Evolutionary conservation across 2,888 invertebrate species (phyloP).

Genomic region (Catocala nupta): DNA sequence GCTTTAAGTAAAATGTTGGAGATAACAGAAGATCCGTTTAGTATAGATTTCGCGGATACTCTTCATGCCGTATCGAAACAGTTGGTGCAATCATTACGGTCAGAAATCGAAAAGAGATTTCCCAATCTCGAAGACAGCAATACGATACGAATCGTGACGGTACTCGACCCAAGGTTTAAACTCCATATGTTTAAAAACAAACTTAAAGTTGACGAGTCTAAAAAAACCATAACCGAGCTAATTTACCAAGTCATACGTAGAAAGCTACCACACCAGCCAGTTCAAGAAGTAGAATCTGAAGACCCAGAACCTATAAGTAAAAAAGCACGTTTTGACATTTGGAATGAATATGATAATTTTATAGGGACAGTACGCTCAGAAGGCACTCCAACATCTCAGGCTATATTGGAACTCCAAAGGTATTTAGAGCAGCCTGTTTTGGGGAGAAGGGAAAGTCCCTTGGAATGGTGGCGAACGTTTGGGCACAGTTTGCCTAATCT

Average conservation of each 20-base stretch:
- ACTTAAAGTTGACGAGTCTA: not conserved
- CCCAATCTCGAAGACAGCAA: conserved; percentile 26
- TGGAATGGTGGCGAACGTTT: conserved; percentile 24
- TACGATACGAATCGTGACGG: conserved; percentile 25
- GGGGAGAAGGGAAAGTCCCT: conserved; percentile 17
- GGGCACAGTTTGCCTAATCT: conserved; percentile 22
- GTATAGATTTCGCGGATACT: conserved; percentile 9
- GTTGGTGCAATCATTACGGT: conserved; percentile 13
- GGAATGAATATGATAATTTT: conserved; percentile 20
- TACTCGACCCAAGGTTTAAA: conserved; percentile 27
- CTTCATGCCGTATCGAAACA: conserved; percentile 17
- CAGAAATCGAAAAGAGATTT: conserved; percentile 27
- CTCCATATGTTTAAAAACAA: conserved; percentile 21
- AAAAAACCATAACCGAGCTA: conserved; percentile 13
- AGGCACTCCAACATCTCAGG: conserved; percentile 24
- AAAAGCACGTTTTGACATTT: conserved; percentile 22
- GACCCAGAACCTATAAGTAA: conserved; percentile 1
- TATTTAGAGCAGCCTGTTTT: conserved; percentile 24
- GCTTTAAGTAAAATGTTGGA: conserved; percentile 23
- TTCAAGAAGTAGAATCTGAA: conserved; percentile 1
- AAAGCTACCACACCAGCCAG: conserved; percentile 18
- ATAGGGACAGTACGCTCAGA: conserved; percentile 17
- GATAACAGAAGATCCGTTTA: conserved; percentile 8
- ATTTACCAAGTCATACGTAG: conserved; percentile 12
- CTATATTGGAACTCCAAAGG: conserved; percentile 26